Conservation (phyloP, 2,113 vertebrate species). For the Argyrosomus japonicus region DNA sequence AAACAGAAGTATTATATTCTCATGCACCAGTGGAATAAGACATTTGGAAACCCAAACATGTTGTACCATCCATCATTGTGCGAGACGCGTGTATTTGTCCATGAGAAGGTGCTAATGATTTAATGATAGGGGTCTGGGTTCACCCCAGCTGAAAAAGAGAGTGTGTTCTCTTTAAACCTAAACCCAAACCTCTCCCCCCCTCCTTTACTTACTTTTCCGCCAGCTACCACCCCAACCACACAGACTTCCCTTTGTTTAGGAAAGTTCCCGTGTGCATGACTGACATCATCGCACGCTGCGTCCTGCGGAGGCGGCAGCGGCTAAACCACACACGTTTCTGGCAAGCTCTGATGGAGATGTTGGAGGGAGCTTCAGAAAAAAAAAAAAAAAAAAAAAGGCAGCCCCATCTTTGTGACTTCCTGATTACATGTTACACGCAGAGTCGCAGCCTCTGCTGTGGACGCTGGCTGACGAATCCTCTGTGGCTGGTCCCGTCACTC, state of each 20-base stretch:
- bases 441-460: constrained; percentile 23
- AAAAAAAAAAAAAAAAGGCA: constrained; percentile 22
- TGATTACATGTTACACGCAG: constrained; percentile 71
- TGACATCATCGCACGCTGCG: constrained; percentile 82
- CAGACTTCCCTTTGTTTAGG: constrained; percentile 86
- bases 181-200: constrained; percentile 36
- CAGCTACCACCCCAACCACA: constrained; percentile 80
- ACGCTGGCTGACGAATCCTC: constrained; percentile 42
- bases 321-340: constrained; percentile 82
- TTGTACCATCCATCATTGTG: constrained; percentile 19
- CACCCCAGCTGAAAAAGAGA: constrained; percentile 64
- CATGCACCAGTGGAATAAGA: neutral
- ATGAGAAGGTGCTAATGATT: constrained; percentile 81
- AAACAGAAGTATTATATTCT: constrained; percentile 15
- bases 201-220: constrained; percentile 17
- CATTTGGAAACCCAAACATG: constrained; percentile 24
- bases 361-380: constrained; percentile 62
- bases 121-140: constrained; percentile 75
- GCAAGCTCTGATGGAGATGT: constrained; percentile 70
- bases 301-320: constrained; percentile 71
- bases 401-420: constrained; percentile 59
- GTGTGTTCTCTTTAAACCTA: constrained; percentile 66
- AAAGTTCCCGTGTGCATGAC: constrained; percentile 78
- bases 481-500: constrained; percentile 23
- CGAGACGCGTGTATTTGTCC: constrained; percentile 53